phyloP scores from a whole-genome alignment of 1,140 invertebrate genomes.

The Heliconius hermathena region DNA sequence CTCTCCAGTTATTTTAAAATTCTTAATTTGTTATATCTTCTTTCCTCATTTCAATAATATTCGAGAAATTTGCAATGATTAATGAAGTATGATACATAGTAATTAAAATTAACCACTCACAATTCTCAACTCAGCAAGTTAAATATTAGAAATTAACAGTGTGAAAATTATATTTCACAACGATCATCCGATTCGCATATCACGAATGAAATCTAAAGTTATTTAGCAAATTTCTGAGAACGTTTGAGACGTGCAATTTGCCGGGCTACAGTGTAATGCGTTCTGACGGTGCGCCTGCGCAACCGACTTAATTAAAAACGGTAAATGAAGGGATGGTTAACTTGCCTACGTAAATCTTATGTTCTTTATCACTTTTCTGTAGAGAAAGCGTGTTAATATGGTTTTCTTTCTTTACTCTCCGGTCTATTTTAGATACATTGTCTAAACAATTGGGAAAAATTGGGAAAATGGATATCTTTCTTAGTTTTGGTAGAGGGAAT shows the following conservation, averaged over 20 bases:
- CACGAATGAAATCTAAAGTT: conserved; percentile 40
- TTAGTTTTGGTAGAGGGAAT: no score
- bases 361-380: conserved; percentile 10
- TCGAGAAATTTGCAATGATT: no score
- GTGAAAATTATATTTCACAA: conserved; percentile 3
- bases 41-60: no score
- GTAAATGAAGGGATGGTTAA: conserved; percentile 44
- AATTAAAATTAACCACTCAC: neutral
- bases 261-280: conserved; percentile 42
- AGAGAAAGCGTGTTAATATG: neutral
- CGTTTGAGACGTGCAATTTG: conserved; percentile 26
- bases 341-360: conserved; percentile 37
- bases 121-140: neutral
- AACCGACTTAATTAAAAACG: conserved; percentile 54
- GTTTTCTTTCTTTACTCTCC: no score
- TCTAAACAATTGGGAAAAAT: no score
- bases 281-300: conserved; percentile 42
- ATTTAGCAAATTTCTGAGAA: conserved; percentile 42
- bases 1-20: no score
- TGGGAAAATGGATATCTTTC: no score
- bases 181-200: conserved; percentile 33
- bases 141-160: conserved; percentile 7
- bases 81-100: no score
- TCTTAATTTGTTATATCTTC: no score
- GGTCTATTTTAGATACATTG: no score